phyloP scores from a whole-genome alignment of 2,888 invertebrate species.

The Leptopilina myrica region DNA sequence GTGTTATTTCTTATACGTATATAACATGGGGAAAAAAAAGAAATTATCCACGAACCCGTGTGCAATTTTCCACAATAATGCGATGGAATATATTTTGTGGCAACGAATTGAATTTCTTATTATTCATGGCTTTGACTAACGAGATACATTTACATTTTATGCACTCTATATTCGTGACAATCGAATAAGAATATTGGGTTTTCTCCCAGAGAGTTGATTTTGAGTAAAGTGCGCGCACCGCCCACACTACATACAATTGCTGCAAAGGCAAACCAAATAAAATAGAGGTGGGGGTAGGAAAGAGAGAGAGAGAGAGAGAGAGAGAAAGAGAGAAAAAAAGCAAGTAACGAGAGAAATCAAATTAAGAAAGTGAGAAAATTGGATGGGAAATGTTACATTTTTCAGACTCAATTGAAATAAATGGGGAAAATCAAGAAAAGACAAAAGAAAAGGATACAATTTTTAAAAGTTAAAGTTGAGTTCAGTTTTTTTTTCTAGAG shows the following conservation, averaged over 20 bases:
- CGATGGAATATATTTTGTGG: constrained; percentile 4
- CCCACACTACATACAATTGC: neutral
- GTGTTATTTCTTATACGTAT: neutral
- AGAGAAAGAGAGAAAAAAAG: too few relatives aligned
- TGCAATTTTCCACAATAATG: constrained; percentile 1
- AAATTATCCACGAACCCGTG: neutral
- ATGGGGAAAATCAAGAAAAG: constrained; percentile 26
- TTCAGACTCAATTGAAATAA: constrained; percentile 32
- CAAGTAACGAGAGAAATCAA: constrained; percentile 11
- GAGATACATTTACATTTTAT: constrained; percentile 35
- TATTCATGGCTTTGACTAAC: constrained; percentile 31
- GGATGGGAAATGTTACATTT: constrained; percentile 21
- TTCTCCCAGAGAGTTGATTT: constrained; percentile 16
- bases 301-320: neutral
- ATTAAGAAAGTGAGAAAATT: constrained; percentile 8
- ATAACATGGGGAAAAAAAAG: neutral
- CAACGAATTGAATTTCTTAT: constrained; percentile 22
- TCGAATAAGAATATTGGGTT: constrained; percentile 34
- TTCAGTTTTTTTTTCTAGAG: too few relatives aligned
- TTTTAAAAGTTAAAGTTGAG: neutral
- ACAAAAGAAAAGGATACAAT: neutral
- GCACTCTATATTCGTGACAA: constrained; percentile 24
- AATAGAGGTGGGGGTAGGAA: neutral
- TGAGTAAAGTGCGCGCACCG: constrained; percentile 28
- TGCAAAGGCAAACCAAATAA: constrained; percentile 3